Percentiles rank a stretch among this genome's conserved stretches.
Evolutionary conservation across 2,888 invertebrate genomes (phyloP).

Genomic region (Acronicta leporina): DNA sequence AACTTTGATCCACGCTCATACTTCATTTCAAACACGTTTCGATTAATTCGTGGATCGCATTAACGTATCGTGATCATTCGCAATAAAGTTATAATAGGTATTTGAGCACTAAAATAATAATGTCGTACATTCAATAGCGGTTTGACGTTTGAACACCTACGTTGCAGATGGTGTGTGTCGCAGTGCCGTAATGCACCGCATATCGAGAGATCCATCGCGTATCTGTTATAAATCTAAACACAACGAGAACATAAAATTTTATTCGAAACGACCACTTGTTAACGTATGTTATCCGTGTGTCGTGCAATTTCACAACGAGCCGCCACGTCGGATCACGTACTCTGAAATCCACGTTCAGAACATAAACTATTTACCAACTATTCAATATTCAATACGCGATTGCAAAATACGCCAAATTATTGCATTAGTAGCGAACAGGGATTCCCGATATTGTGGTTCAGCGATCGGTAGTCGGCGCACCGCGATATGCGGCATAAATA

Average conservation of each 20-base stretch:
- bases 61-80: slow-evolving; percentile 70
- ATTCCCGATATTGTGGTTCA: slow-evolving; percentile 89
- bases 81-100: slow-evolving; percentile 72
- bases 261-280: slow-evolving; percentile 83
- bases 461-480: slow-evolving; percentile 82
- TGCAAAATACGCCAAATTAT: slow-evolving; percentile 89
- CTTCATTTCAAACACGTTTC: slow-evolving; percentile 44
- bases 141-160: slow-evolving; percentile 27
- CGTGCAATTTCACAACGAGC: slow-evolving; percentile 83
- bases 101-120: slow-evolving; percentile 65
- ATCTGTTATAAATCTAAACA: slow-evolving; percentile 80
- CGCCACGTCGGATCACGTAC: slow-evolving; percentile 83
- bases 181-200: slow-evolving; percentile 49
- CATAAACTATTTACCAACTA: slow-evolving; percentile 88
- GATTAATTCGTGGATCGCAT: slow-evolving; percentile 62
- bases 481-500: slow-evolving; percentile 88
- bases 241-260: slow-evolving; percentile 80
- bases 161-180: slow-evolving; percentile 25
- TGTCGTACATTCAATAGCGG: slow-evolving; percentile 44
- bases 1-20: slow-evolving; percentile 63
- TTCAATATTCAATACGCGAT: slow-evolving; percentile 89
- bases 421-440: slow-evolving; percentile 88
- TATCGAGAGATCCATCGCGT: slow-evolving; percentile 70
- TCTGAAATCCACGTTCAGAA: slow-evolving; percentile 85
- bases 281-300: slow-evolving; percentile 82